These are phyloP conservation scores for Elachura formosa DNA, from an alignment of 2,113 vertebrate genomes.

Conservation along the genomic window DNA sequence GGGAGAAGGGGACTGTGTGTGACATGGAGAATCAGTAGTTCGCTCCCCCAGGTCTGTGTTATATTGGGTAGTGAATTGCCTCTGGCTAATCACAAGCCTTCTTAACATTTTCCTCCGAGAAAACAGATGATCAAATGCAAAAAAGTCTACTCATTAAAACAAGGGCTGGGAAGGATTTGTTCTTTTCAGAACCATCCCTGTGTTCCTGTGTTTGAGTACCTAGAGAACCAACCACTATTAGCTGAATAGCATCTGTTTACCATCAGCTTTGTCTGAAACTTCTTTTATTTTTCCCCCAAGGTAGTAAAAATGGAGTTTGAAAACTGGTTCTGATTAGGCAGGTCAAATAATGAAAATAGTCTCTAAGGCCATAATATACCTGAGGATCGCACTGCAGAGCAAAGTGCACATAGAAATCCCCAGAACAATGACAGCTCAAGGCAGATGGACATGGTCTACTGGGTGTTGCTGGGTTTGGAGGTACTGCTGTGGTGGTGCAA, in stretches of 20 bases:
- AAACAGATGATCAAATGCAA: conserved; percentile 63
- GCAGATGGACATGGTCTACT: neutral
- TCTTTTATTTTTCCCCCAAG: neutral
- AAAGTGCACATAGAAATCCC: neutral
- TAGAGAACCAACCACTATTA: neutral
- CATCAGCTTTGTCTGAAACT: conserved; percentile 51
- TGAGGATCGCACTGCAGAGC: neutral
- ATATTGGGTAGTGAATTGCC: conserved; percentile 16
- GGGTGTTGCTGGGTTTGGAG: neutral
- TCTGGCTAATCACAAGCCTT: conserved; percentile 22
- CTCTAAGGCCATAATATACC: neutral
- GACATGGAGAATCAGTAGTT: neutral
- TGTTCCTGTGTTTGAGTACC: neutral
- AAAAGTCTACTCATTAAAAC: conserved; percentile 51
- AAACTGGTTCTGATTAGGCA: conserved; percentile 55
- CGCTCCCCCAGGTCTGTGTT: neutral
- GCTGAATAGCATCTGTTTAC: conserved; percentile 53
- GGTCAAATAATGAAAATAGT: conserved; percentile 40
- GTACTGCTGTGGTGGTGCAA: neutral
- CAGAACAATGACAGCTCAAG: neutral
- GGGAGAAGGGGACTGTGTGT: neutral
- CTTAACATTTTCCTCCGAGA: conserved; percentile 55
- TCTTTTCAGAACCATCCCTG: conserved; percentile 39
- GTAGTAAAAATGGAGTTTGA: conserved; percentile 42
- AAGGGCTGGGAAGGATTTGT: conserved; percentile 48